Conservation (phyloP, 2,113 vertebrate species). For the Psilopsiagon aymara region DNA sequence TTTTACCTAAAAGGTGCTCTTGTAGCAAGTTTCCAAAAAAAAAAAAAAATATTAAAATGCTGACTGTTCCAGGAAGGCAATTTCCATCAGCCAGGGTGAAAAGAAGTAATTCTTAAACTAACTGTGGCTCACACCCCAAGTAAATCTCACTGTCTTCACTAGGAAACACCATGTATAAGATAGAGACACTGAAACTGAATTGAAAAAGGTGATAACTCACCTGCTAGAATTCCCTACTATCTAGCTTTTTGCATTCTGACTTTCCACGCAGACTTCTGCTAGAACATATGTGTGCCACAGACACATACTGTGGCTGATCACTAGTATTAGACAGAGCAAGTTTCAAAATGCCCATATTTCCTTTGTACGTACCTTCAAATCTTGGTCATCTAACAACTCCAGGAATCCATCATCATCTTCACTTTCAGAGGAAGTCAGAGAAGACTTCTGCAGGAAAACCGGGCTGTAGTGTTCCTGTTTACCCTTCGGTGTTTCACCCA, state of each 20-base stretch:
- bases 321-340: rapidly evolving
- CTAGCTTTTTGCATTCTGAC: rapidly evolving
- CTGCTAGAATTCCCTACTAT: not conserved
- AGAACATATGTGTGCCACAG: rapidly evolving
- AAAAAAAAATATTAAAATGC: not conserved
- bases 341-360: rapidly evolving
- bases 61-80: not conserved
- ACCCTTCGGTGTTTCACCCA: not conserved
- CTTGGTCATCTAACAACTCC: slow-evolving; percentile 85
- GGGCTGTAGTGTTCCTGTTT: slow-evolving; percentile 50
- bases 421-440: slow-evolving; percentile 70
- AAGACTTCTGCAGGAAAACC: slow-evolving; percentile 73
- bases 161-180: rapidly evolving
- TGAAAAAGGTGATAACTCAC: not conserved
- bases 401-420: slow-evolving; percentile 91
- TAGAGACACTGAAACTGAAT: rapidly evolving
- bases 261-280: not conserved
- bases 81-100: not conserved
- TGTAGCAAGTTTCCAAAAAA: not conserved
- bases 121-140: not conserved
- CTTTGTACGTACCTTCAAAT: slow-evolving; percentile 63
- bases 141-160: not conserved
- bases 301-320: not conserved
- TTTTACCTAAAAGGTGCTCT: not conserved
- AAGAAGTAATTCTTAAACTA: not conserved